A percentile compares a stretch with the other conserved stretches of the same genome.
phyloP scores from a whole-genome alignment of 2,797 vertebrate genomes.

The Hyperoplus lanceolatus region DNA sequence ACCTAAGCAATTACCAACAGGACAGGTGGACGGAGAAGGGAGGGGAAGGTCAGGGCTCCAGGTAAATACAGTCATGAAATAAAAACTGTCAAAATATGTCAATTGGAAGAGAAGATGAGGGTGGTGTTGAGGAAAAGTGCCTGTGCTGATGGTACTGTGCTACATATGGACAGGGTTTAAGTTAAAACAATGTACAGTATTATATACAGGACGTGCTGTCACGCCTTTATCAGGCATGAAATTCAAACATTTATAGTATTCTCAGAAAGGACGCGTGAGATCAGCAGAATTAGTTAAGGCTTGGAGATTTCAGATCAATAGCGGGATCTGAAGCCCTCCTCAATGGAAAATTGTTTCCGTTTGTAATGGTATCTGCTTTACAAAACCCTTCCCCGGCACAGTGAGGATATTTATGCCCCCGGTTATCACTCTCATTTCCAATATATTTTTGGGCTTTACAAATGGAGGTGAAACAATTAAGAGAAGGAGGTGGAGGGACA shows the following conservation, averaged over 20 bases:
- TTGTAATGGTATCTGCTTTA: constrained; percentile 33
- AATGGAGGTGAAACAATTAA: constrained; percentile 21
- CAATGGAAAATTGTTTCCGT: constrained; percentile 44
- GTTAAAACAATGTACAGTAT: too few species aligned
- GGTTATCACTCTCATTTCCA: constrained; percentile 35
- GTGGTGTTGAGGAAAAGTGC: constrained; percentile 27
- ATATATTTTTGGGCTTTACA: constrained; percentile 36
- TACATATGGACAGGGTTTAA: too few species aligned
- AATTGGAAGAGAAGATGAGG: constrained; percentile 36
- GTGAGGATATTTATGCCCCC: constrained; percentile 37
- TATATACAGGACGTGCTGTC: not conserved
- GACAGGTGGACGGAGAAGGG: constrained; percentile 44
- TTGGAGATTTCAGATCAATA: constrained; percentile 51
- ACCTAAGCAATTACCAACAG: constrained; percentile 62
- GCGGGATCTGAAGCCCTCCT: constrained; percentile 30
- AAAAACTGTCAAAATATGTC: constrained; percentile 61
- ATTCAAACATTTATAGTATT: constrained; percentile 13
- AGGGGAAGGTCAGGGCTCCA: constrained; percentile 53
- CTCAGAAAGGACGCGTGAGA: constrained; percentile 9
- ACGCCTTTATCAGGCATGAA: constrained; percentile 20
- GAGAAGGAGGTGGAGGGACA: not conserved
- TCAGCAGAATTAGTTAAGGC: constrained; percentile 24
- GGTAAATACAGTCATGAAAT: constrained; percentile 56
- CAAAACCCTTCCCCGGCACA: constrained; percentile 40
- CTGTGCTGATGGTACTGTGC: constrained; percentile 8